Conservation (phyloP, 2,888 invertebrate genomes). For the Melieria crassipennis region DNA sequence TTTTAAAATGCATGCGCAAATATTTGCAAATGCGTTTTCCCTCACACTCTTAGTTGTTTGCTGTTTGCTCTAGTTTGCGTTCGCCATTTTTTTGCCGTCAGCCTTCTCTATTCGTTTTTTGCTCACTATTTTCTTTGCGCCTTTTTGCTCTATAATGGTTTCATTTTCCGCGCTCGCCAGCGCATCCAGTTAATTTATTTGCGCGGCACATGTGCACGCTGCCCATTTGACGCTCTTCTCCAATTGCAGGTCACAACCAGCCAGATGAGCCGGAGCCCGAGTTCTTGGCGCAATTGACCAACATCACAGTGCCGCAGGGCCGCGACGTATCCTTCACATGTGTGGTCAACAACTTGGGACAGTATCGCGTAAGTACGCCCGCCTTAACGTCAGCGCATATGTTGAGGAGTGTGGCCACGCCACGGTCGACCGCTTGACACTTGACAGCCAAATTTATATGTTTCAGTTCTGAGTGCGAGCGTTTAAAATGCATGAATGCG, state of each 20-base stretch:
- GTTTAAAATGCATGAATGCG: too few relatives aligned
- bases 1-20: conserved; percentile 42
- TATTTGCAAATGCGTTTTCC: conserved; percentile 38
- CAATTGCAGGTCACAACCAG: conserved; percentile 74
- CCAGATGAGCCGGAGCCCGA: conserved; percentile 76
- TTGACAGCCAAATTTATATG: too few relatives aligned
- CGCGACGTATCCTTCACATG: conserved; percentile 90
- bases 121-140: background rate
- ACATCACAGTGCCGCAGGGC: conserved; percentile 87
- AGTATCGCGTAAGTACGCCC: conserved; percentile 77
- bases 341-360: conserved; percentile 87
- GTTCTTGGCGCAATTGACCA: conserved; percentile 85
- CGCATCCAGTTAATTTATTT: conserved; percentile 14
- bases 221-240: conserved; percentile 21
- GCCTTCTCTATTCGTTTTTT: background rate
- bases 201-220: conserved; percentile 14
- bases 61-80: background rate
- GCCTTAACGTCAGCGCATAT: too few relatives aligned
- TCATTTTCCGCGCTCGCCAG: background rate
- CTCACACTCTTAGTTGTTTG: conserved; percentile 17
- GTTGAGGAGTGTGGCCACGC: too few relatives aligned
- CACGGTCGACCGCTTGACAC: too few relatives aligned
- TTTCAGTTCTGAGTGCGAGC: too few relatives aligned
- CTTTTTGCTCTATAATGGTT: background rate
- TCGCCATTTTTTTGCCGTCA: background rate